Evolutionary conservation across 1,140 invertebrate genomes (phyloP), one percentile per base, ranked within the genome.

Genomic region (Drosophila rufa): DNA sequence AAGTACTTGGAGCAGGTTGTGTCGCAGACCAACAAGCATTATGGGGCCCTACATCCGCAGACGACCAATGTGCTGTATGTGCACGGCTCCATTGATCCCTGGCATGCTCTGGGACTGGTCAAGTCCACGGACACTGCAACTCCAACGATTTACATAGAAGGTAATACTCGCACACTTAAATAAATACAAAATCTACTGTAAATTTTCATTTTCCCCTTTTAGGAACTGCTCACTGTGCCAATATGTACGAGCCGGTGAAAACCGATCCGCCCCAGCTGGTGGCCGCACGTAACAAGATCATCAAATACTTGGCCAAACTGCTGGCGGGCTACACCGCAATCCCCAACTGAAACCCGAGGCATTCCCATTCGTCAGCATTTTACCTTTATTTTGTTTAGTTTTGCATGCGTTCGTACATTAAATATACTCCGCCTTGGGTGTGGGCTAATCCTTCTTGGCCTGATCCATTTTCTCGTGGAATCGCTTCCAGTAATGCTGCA

Each of bases 1-100:
- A 67, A 89, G 7, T 92, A 81, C 51, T 42, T 92, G 12, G 65
- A 95, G 25, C 83, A 93, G 5, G 95, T 94, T 25, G 95, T 97
- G 4, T 83, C 94, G 2, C 94, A 95, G 70, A 98, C 97, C 0
- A 98, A 98, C 92, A 95, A 93, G 50, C 93, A 96, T 25, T 99
- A 98, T 87, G 98, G 98, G 5, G 97, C 94, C 11, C 93, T 96
- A 2, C 93, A 96, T 59, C 94, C 98, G 22, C 93, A 95, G 42
- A 95, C 96, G 0, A 95, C 94, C 2, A 95, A 96, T 78, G 96
- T 98, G 19, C 95, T 98, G 2, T 98, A 96, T 92, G 96, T 98
- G 38, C 98, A 99, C 92, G 98, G 98, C 57, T 96, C 96, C 2
- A 95, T 98, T 53, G 98, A 99, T 94, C 98, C 98, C 7, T 99